Evolutionary conservation across 2,113 vertebrate genomes (phyloP), one percentile per base, ranked within the genome.

Genomic region (Carollia perspicillata): DNA sequence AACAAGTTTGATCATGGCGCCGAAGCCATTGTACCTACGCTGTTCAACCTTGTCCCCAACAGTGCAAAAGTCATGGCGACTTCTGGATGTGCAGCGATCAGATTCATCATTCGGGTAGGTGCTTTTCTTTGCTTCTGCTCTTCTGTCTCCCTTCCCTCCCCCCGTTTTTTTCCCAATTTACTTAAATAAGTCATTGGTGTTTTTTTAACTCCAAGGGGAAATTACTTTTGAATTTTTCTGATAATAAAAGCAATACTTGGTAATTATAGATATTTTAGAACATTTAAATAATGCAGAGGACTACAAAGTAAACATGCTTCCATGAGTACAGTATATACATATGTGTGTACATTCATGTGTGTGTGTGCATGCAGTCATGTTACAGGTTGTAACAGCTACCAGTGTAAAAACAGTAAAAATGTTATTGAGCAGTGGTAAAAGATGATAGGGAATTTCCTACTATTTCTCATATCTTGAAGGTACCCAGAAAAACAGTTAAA

Each of bases 1-100:
- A 99, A 99, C 98, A 99, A 99, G 96, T 99, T 99, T 97, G 99
- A 99, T 97, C 99, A 99, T 88, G 99, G 99, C 72, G 99, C 99
- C 16, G 99, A 99, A 98, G 99, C 99, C 94, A 99, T 99, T 58
- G 99, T 99, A 95, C 99, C 99, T 79, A 99, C 99, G 28, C 99
- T 99, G 94, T 99, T 99, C 98, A 99, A 99, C 97, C 99, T 99
- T 97, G 99, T 99, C 97, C 99, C 99, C 95, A 99, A 99, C 98
- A 99, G 99, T 97, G 99, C 99, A 98, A 99, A 99, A 98, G 98
- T 99, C 96, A 99, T 99, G 99, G 99, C 99, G 75, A 99, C 98
- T 42, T 99, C 99, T 6, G 99, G 99, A 28, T 99, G 99, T 1
- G 99, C 99, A 1, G 99, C 99, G 71, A 99, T 99, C 97, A 99